Conservation (phyloP, 2,888 invertebrate species). For the Cistogaster globosa region DNA sequence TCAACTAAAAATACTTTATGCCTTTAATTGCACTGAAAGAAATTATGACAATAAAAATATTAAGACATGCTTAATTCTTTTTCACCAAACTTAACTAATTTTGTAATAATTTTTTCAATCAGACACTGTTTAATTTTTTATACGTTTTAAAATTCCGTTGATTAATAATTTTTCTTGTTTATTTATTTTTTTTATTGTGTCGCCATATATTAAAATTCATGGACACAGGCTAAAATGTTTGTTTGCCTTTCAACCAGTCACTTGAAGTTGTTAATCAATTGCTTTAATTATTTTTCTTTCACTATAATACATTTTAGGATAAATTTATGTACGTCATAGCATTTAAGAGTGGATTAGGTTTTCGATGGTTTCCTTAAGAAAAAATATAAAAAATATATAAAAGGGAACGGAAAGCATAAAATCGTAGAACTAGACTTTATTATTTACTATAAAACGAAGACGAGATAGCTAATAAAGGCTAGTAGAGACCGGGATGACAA, state of each 20-base stretch:
- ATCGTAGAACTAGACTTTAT: too few relatives aligned
- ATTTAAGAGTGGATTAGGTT: too few relatives aligned
- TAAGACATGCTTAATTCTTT: not conserved
- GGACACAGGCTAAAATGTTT: constrained; percentile 7
- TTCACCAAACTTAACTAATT: too few relatives aligned
- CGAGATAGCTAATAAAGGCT: too few relatives aligned
- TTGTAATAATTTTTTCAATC: constrained; percentile 43
- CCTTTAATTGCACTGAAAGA: constrained; percentile 24
- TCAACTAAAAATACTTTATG: constrained; percentile 3
- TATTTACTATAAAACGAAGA: too few relatives aligned
- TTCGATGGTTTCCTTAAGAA: too few relatives aligned
- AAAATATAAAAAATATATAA: too few relatives aligned
- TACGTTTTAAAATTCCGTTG: constrained; percentile 20
- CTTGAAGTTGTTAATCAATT: constrained; percentile 41
- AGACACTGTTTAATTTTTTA: constrained; percentile 34
- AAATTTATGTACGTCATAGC: too few relatives aligned
- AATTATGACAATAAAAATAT: constrained; percentile 1
- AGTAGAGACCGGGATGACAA: too few relatives aligned
- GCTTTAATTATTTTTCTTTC: constrained; percentile 22
- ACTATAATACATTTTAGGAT: not conserved
- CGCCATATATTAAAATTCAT: constrained; percentile 30
- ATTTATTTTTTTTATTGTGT: constrained; percentile 18
- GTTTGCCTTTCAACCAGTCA: constrained; percentile 9
- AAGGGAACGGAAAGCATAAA: too few relatives aligned
- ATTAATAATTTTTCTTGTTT: not conserved